Base-by-base conservation (phyloP, 2,888 invertebrate genomes). In the Pardosa pseudoannulata region DNA sequence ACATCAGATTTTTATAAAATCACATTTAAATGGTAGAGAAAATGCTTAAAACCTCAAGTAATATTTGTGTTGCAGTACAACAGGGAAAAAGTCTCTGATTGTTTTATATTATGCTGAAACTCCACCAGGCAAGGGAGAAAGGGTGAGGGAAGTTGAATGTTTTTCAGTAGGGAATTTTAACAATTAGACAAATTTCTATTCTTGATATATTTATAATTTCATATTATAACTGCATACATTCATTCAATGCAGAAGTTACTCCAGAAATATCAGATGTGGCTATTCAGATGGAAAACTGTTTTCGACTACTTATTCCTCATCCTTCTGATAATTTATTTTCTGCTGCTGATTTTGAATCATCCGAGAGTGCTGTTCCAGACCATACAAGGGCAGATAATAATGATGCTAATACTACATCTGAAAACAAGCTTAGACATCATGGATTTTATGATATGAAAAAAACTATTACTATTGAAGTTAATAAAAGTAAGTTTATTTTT, bases 241-340 rank as follows among this genome's bases (percentile, higher is more conserved):
- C 11, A 36, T 46, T 46, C 0, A 36, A 9, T 68, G 67, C 68
- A 79, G 79, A 85, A 7, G 19, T 74, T 19, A 41, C 62, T 27
- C 46, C 65, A n/a, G 85, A 89, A 88, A 89, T 89, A 31, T 89
- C 90, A 90, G 91, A 29, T 56, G 90, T 91, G 76, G 76, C 91
- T 11, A 90, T 89, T 9, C 92, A 92, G 89, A 90, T 92, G 65
- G 91, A 92, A 64, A 92, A 90, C 87, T 92, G 92, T 85, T 90
- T 92, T 72, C 89, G 90, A 31, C 89, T 93, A 9, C 89, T 93
- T 1, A 79, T 92, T 11, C 92, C 92, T 16, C 90, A 79, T 46
- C 32, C 81, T 27, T 29, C 65, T 13, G 67, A 86, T 78, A 71
- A 82, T 11, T 62, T 70, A 2, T 83, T 70, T 70, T 65, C 74